Evolutionary conservation across 2,797 vertebrate genomes (phyloP).

Genomic region (Naso thynnoides): DNA sequence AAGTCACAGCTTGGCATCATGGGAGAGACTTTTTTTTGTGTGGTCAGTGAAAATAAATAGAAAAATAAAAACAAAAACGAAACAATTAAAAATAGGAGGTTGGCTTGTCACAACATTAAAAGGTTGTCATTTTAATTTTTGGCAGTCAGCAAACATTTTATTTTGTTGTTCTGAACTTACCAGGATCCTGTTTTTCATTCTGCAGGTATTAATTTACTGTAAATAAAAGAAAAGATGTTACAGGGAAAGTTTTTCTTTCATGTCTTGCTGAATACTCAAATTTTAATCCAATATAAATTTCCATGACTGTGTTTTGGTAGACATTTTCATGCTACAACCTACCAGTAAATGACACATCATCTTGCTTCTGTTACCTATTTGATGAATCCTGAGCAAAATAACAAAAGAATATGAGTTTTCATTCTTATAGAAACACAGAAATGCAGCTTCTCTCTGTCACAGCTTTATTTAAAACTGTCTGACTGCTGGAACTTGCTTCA

Average conservation of each 20-base stretch:
- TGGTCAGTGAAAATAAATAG: background rate
- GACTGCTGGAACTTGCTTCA: conserved; percentile 4
- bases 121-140: background rate
- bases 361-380: background rate
- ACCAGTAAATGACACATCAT: background rate
- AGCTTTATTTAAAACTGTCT: conserved; percentile 9
- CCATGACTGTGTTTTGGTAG: too few species aligned
- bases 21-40: background rate
- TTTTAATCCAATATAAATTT: too few species aligned
- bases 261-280: too few species aligned
- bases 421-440: background rate
- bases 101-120: background rate
- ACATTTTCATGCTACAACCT: background rate
- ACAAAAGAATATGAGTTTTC: background rate
- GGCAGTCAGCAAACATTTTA: background rate
- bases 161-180: background rate
- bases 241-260: too few species aligned
- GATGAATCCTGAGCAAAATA: background rate
- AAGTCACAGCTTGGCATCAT: background rate
- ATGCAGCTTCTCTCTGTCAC: conserved; percentile 8
- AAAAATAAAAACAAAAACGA: background rate
- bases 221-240: too few species aligned
- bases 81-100: too few species aligned
- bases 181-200: background rate
- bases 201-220: background rate